These are phyloP conservation scores for Ardeotis arabs DNA, from an alignment of 2,113 vertebrate genomes.

Conservation along the genomic window DNA sequence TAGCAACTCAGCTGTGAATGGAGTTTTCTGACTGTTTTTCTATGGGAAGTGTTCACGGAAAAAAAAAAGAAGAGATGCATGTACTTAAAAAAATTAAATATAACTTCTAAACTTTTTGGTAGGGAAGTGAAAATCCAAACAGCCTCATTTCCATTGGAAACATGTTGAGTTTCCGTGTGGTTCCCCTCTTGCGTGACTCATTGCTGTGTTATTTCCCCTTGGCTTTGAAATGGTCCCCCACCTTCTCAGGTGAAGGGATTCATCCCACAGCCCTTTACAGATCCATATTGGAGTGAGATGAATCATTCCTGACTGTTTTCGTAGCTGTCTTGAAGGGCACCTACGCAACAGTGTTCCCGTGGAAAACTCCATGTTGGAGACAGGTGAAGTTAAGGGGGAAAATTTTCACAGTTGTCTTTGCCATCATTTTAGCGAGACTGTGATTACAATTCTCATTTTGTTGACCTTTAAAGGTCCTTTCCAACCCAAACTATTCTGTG, in stretches of 20 bases:
- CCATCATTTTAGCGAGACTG: neutral
- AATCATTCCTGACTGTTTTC: conserved; percentile 35
- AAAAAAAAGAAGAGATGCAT: neutral
- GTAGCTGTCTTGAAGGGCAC: neutral
- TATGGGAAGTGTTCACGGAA: neutral
- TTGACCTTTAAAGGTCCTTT: neutral
- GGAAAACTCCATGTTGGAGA: neutral
- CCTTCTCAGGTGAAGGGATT: conserved; percentile 49
- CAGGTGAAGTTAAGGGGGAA: neutral
- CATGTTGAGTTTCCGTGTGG: neutral
- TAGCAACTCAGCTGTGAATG: neutral
- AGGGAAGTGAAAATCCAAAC: neutral
- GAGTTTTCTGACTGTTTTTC: neutral
- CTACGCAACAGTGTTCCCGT: neutral
- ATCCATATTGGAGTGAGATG: conserved; percentile 24
- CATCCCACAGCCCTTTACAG: neutral
- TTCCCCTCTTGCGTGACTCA: conserved; percentile 1
- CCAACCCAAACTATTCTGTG: too few species aligned
- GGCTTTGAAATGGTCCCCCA: neutral
- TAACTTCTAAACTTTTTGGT: conserved; percentile 5
- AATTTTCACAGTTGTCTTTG: neutral
- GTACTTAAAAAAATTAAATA: neutral
- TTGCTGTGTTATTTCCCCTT: conserved; percentile 2
- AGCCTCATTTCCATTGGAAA: conserved; percentile 8
- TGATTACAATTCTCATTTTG: neutral